Conservation (phyloP, 1,140 invertebrate species). For the Acromyrmex charruanus region DNA sequence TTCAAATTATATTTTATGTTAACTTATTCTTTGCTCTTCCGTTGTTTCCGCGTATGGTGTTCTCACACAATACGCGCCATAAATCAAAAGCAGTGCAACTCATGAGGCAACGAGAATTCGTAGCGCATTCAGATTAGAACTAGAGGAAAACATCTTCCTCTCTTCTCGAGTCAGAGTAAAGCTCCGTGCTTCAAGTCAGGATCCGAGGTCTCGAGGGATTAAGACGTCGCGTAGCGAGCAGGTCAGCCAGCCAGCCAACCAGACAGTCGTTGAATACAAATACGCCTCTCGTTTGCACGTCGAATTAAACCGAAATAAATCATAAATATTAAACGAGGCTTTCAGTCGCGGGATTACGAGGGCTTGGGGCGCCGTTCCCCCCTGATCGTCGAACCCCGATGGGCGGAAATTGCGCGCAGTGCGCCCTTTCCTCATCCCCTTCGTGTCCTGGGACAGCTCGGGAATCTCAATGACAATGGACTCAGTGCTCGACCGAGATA, state of each 20-base stretch:
- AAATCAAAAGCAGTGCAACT: background rate
- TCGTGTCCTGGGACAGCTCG: constrained; percentile 17
- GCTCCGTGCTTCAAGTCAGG: background rate
- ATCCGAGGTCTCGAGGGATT: constrained; percentile 38
- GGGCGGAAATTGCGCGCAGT: constrained; percentile 82
- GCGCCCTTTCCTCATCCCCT: constrained; percentile 72
- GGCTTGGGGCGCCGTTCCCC: constrained; percentile 70
- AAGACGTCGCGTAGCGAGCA: constrained; percentile 10
- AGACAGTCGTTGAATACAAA: constrained; percentile 69
- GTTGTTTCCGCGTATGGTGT: background rate
- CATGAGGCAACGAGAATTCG: background rate
- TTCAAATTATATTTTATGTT: background rate
- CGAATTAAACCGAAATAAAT: constrained; percentile 87
- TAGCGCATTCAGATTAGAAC: constrained; percentile 19
- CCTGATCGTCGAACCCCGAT: constrained; percentile 60
- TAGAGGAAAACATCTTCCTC: background rate
- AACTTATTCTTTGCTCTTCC: background rate
- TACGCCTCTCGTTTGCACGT: constrained; percentile 81
- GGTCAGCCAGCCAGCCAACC: constrained; percentile 17
- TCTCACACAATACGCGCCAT: background rate
- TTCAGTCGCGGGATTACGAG: constrained; percentile 84
- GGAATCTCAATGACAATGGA: constrained; percentile 85
- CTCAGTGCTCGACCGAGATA: constrained; percentile 39
- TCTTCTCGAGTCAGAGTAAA: background rate
- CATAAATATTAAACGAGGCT: constrained; percentile 87